Percentiles rank a stretch among this genome's conserved stretches.
phyloP scores from a whole-genome alignment of 2,797 vertebrate genomes.

The Eurystomus glaucurus region DNA sequence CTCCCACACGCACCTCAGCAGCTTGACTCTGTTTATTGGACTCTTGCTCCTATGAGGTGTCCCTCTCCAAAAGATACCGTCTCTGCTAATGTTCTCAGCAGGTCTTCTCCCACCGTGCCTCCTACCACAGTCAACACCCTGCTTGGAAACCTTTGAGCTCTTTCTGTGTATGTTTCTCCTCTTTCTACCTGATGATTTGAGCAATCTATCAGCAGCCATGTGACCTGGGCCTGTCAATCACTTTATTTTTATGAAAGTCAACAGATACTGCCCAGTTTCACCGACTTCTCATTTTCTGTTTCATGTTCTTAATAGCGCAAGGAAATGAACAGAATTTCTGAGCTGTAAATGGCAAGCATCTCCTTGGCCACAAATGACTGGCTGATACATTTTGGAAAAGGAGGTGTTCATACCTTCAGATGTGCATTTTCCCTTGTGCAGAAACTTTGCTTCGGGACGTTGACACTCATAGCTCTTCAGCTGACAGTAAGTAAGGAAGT shows the following conservation, averaged over 20 bases:
- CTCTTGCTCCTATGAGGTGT: neutral
- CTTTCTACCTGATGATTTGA: neutral
- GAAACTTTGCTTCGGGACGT: constrained; percentile 71
- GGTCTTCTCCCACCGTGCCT: neutral
- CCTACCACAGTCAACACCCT: neutral
- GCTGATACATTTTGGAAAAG: neutral
- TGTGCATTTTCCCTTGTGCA: constrained; percentile 65
- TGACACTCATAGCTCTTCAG: constrained; percentile 89
- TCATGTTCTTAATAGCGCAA: neutral
- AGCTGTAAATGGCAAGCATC: neutral
- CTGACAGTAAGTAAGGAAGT: constrained; percentile 89
- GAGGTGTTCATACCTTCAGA: constrained; percentile 64
- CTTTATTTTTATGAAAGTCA: neutral
- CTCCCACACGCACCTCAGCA: neutral
- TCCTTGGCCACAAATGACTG: neutral
- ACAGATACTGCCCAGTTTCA: neutral
- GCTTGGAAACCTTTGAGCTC: neutral
- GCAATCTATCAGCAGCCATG: neutral
- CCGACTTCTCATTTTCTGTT: neutral
- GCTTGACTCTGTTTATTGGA: neutral
- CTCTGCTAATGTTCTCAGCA: neutral
- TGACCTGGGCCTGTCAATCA: neutral
- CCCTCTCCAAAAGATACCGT: neutral
- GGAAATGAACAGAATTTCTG: neutral
- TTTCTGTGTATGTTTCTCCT: neutral